phyloP scores from a whole-genome alignment of 1,140 invertebrate genomes.

The Drosophila carrolli region DNA sequence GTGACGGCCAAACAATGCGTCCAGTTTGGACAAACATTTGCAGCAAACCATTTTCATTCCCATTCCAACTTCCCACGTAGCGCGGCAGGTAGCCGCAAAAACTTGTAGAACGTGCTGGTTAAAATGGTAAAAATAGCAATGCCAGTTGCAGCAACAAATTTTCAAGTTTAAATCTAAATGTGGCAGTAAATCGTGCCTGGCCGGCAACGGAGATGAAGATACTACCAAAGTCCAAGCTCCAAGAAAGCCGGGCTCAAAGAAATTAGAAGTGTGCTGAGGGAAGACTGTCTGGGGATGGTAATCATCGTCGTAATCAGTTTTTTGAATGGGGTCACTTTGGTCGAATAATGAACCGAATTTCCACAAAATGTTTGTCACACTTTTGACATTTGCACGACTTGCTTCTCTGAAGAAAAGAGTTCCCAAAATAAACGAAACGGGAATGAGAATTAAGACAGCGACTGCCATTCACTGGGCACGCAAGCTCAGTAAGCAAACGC shows the following conservation, averaged over 20 bases:
- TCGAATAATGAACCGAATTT: conserved; percentile 45
- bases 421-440: conserved; percentile 20
- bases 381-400: conserved; percentile 73
- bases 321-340: conserved; percentile 39
- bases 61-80: conserved; percentile 60
- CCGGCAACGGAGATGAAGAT: conserved; percentile 16
- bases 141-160: conserved; percentile 40
- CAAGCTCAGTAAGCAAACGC: conserved; percentile 42
- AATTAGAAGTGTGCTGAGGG: conserved; percentile 51
- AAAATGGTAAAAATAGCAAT: conserved; percentile 36
- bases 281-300: conserved; percentile 14
- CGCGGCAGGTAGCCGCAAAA: conserved; percentile 54
- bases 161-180: conserved; percentile 75
- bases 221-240: conserved; percentile 14
- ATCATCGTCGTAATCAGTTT: conserved; percentile 43
- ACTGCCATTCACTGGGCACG: conserved; percentile 54
- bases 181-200: conserved; percentile 60
- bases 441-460: conserved; percentile 43
- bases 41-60: conserved; percentile 33
- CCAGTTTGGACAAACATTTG: conserved; percentile 41
- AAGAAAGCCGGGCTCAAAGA: conserved; percentile 21
- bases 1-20: conserved; percentile 40
- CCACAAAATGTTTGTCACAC: conserved; percentile 58
- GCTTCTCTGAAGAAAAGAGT: conserved; percentile 21
- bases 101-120: conserved; percentile 59